phyloP scores from a whole-genome alignment of 2,797 vertebrate species.

The Meda fulgida region DNA sequence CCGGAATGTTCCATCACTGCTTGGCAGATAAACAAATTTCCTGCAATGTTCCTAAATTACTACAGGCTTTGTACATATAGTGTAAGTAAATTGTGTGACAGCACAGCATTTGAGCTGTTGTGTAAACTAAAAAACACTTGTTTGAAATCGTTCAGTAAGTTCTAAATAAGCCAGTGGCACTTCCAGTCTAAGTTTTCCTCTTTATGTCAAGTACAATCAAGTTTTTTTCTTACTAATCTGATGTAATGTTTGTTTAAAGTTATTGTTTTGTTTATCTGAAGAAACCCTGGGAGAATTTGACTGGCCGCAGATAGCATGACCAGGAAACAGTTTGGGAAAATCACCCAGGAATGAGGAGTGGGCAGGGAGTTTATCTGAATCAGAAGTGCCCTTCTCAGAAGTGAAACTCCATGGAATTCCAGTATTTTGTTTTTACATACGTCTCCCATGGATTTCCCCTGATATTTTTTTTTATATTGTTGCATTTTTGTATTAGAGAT shows the following conservation, averaged over 20 bases:
- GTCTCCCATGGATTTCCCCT: background rate
- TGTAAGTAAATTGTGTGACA: background rate
- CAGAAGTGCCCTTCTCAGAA: background rate
- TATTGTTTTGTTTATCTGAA: background rate
- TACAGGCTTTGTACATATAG: background rate
- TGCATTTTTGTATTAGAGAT: background rate
- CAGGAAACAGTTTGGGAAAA: slow-evolving; percentile 20
- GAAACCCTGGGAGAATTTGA: background rate
- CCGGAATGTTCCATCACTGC: background rate
- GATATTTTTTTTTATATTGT: background rate
- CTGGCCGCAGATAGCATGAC: background rate
- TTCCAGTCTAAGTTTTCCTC: background rate
- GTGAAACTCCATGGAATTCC: background rate
- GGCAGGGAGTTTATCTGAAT: background rate
- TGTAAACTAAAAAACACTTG: background rate
- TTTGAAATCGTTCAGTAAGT: background rate
- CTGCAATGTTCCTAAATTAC: background rate
- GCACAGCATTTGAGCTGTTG: background rate
- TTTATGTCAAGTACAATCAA: background rate
- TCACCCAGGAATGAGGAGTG: background rate
- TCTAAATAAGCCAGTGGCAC: background rate
- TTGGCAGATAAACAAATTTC: background rate
- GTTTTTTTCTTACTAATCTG: background rate
- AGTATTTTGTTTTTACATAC: background rate
- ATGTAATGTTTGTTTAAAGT: slow-evolving; percentile 5